These are phyloP conservation scores for Hylia prasina DNA, from an alignment of 2,113 vertebrate genomes.

Conservation along the genomic window DNA sequence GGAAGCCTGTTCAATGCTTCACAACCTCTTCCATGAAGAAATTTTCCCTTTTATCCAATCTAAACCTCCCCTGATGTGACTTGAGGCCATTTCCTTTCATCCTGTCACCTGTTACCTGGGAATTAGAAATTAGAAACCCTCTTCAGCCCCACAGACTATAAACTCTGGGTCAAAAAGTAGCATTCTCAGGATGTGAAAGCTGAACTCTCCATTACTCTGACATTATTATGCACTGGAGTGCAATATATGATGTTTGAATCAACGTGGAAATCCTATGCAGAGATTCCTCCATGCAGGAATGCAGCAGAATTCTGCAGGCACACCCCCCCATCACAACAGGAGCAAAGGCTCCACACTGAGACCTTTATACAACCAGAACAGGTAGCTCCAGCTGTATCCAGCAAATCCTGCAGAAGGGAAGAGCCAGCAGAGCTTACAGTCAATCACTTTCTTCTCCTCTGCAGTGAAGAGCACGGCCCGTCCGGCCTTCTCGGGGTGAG, in stretches of 20 bases:
- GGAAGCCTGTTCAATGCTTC: neutral
- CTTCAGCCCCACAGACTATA: neutral
- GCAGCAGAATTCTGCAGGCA: neutral
- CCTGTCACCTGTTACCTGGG: neutral
- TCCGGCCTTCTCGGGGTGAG: constrained; percentile 79
- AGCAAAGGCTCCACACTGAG: neutral
- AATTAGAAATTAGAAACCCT: neutral
- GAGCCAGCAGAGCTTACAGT: constrained; percentile 75
- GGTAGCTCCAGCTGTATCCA: neutral
- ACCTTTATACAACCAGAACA: neutral
- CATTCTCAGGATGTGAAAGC: neutral
- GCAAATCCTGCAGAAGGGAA: neutral
- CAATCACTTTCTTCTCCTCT: constrained; percentile 82
- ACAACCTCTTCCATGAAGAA: neutral
- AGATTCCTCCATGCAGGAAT: neutral
- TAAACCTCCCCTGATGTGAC: neutral
- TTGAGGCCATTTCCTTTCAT: neutral
- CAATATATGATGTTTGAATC: too few relatives aligned
- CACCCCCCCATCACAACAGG: neutral
- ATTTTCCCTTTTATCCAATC: neutral
- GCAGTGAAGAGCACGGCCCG: constrained; percentile 80
- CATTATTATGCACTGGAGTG: too few relatives aligned
- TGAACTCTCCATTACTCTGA: neutral
- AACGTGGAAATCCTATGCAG: too few relatives aligned
- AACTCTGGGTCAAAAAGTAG: neutral